Evolutionary conservation across 2,797 vertebrate genomes (phyloP).

Genomic region (Notamacropus eugenii): DNA sequence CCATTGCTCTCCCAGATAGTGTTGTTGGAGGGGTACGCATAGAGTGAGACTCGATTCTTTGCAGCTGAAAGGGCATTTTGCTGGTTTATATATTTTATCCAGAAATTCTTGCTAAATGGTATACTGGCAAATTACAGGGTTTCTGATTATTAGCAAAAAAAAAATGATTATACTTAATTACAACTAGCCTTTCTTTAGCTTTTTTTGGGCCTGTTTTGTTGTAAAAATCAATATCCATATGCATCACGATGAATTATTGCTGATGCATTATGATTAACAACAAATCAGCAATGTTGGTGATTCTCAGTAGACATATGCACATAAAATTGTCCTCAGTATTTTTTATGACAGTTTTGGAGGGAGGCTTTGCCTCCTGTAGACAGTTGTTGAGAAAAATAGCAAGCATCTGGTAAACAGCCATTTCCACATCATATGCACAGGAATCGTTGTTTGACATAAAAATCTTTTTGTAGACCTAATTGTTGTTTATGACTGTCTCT

Average conservation of each 20-base stretch:
- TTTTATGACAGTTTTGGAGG: background rate
- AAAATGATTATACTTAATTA: conserved; percentile 37
- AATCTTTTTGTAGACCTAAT: background rate
- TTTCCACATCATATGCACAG: background rate
- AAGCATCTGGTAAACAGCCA: background rate
- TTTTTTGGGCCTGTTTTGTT: background rate
- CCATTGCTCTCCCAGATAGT: background rate
- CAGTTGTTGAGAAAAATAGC: background rate
- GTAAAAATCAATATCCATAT: background rate
- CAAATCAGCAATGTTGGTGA: background rate
- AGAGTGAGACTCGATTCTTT: conserved; percentile 44
- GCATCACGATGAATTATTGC: background rate
- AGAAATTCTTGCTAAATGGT: conserved; percentile 55
- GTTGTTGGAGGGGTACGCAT: conserved; percentile 1
- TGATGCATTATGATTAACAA: background rate
- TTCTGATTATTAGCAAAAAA: conserved; percentile 53
- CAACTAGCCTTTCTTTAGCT: background rate
- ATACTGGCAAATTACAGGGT: conserved; percentile 54
- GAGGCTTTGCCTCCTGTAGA: background rate
- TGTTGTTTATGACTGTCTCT: background rate
- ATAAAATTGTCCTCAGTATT: background rate
- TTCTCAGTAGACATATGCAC: background rate
- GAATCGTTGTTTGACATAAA: background rate
- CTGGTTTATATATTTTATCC: background rate
- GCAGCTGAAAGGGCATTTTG: conserved; percentile 20